Evolutionary conservation across 2,888 invertebrate genomes (phyloP).

Genomic region (Aethes cnicana): DNA sequence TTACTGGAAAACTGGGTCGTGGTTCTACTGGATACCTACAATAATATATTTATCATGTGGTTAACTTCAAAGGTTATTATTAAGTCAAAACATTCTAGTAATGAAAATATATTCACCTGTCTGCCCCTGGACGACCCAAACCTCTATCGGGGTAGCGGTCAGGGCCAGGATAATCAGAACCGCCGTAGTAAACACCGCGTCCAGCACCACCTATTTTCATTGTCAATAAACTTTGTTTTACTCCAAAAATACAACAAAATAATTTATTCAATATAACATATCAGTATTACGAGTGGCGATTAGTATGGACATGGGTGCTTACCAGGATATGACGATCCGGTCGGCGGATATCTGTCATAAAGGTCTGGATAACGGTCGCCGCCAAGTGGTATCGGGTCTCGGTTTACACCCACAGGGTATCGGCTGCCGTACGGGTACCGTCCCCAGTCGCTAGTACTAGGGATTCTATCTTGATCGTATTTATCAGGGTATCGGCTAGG

Average conservation of each 20-base stretch:
- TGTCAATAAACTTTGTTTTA: no score
- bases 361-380: conserved; percentile 76
- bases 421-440: conserved; percentile 68
- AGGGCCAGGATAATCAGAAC: conserved; percentile 59
- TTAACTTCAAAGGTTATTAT: background rate
- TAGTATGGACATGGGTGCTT: conserved; percentile 49
- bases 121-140: conserved; percentile 69
- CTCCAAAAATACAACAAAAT: no score
- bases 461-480: conserved; percentile 72
- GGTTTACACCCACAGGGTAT: conserved; percentile 75
- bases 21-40: conserved; percentile 69
- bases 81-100: background rate
- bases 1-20: conserved; percentile 63
- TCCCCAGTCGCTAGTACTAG: conserved; percentile 62
- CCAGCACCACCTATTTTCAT: conserved; percentile 57
- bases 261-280: no score
- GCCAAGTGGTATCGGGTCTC: conserved; percentile 76
- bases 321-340: conserved; percentile 79
- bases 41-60: conserved; percentile 12
- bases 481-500: conserved; percentile 75
- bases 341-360: conserved; percentile 83
- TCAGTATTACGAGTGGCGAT: background rate
- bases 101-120: conserved; percentile 52
- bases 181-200: conserved; percentile 68
- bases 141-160: conserved; percentile 76